Evolutionary conservation across 1,140 invertebrate genomes (phyloP).

Genomic region (Megathymus violae): DNA sequence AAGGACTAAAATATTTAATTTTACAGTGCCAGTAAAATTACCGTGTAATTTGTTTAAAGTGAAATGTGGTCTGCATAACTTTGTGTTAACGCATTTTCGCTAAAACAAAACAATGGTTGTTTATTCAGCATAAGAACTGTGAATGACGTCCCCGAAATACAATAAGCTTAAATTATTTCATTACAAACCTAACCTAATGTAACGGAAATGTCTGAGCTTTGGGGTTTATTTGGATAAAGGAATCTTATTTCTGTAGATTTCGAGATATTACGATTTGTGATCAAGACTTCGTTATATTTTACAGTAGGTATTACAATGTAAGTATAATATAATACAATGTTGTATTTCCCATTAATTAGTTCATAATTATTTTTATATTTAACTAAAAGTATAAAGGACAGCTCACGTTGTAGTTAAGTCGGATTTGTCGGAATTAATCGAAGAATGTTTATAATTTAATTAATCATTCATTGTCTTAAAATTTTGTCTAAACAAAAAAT

Average conservation of each 20-base stretch:
- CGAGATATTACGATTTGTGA: not conserved
- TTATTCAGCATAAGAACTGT: not conserved
- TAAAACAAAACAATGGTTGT: not conserved
- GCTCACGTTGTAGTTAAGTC: no score
- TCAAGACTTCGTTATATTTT: no score
- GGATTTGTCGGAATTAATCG: no score
- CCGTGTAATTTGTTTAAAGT: slow-evolving; percentile 17
- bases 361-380: no score
- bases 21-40: slow-evolving; percentile 5
- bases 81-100: not conserved
- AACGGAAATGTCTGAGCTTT: not conserved
- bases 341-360: not conserved
- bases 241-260: not conserved
- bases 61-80: slow-evolving; percentile 14
- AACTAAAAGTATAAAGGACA: no score
- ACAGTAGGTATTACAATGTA: no score
- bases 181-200: not conserved
- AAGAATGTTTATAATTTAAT: no score
- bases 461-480: no score
- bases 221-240: not conserved
- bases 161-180: not conserved
- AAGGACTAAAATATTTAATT: slow-evolving; percentile 7
- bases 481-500: no score
- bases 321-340: not conserved
- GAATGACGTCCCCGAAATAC: not conserved